Conservation (phyloP, 2,797 vertebrate genomes). For the Chelon labrosus region DNA sequence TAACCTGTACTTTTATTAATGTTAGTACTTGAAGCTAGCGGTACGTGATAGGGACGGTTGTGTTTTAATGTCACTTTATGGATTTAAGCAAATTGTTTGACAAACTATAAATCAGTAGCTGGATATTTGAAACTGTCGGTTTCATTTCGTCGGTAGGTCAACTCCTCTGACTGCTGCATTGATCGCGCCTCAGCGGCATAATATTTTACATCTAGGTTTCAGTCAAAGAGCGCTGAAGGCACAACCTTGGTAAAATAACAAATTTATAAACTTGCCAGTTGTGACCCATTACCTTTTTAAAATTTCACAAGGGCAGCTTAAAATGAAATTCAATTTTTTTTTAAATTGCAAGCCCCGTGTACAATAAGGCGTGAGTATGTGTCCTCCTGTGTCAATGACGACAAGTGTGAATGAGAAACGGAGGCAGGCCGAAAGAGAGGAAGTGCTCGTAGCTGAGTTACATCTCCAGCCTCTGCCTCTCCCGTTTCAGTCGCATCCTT, state of each 20-base stretch:
- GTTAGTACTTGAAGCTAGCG: background rate
- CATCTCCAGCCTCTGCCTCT: constrained; percentile 67
- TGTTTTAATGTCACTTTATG: too few species aligned
- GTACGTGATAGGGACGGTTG: background rate
- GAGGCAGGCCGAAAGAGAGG: constrained; percentile 36
- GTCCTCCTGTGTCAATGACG: background rate
- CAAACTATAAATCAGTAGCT: background rate
- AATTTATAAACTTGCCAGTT: constrained; percentile 25
- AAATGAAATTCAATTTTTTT: constrained; percentile 11
- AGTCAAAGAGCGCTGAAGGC: background rate
- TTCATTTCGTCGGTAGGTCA: background rate
- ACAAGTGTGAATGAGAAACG: constrained; percentile 37
- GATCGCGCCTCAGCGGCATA: background rate
- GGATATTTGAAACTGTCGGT: background rate
- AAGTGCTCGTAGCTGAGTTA: constrained; percentile 61
- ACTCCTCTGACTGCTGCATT: background rate
- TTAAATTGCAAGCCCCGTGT: constrained; percentile 11
- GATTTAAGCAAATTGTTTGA: background rate
- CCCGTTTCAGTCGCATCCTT: constrained; percentile 73
- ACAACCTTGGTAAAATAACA: constrained; percentile 22
- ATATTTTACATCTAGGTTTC: constrained; percentile 1
- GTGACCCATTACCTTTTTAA: constrained; percentile 21
- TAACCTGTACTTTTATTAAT: background rate
- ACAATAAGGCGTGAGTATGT: background rate
- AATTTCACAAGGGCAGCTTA: background rate